phyloP scores from a whole-genome alignment of 2,113 vertebrate species.

The Anguilla japonica region DNA sequence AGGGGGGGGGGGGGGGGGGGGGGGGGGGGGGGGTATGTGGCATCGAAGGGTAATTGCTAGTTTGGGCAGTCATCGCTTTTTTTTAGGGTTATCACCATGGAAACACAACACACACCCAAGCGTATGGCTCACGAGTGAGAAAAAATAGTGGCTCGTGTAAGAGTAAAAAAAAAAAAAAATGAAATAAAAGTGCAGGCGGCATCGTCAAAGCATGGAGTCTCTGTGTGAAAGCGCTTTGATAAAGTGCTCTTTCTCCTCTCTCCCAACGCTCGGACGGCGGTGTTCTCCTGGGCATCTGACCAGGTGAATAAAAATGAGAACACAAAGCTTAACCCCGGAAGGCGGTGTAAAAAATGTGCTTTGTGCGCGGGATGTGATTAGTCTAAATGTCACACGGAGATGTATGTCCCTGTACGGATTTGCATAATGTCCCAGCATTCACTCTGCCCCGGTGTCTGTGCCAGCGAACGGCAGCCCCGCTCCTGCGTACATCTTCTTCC shows the following conservation, averaged over 20 bases:
- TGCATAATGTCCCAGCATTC: constrained; percentile 34
- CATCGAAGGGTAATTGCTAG: constrained; percentile 52
- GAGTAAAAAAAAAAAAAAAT: too few species aligned
- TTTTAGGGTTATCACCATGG: constrained; percentile 43
- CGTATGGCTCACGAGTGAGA: background rate
- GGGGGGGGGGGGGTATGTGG: background rate
- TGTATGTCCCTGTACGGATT: background rate
- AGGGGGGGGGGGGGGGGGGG: background rate
- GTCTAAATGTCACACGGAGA: constrained; percentile 33
- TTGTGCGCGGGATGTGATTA: constrained; percentile 27
- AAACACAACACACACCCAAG: constrained; percentile 22
- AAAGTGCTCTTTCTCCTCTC: background rate
- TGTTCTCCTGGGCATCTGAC: background rate
- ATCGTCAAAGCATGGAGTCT: background rate
- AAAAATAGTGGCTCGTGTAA: background rate
- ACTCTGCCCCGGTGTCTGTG: constrained; percentile 18
- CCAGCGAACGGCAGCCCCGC: constrained; percentile 20
- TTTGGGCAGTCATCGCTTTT: constrained; percentile 41
- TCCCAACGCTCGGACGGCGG: background rate
- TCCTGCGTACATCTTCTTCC: constrained; percentile 40
- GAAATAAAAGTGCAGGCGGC: background rate
- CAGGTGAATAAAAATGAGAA: constrained; percentile 17
- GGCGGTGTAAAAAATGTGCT: constrained; percentile 22
- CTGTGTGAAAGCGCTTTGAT: constrained; percentile 1
- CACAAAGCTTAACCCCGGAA: background rate